Conservation (phyloP, 2,113 vertebrate species). For the Tursiops truncatus region DNA sequence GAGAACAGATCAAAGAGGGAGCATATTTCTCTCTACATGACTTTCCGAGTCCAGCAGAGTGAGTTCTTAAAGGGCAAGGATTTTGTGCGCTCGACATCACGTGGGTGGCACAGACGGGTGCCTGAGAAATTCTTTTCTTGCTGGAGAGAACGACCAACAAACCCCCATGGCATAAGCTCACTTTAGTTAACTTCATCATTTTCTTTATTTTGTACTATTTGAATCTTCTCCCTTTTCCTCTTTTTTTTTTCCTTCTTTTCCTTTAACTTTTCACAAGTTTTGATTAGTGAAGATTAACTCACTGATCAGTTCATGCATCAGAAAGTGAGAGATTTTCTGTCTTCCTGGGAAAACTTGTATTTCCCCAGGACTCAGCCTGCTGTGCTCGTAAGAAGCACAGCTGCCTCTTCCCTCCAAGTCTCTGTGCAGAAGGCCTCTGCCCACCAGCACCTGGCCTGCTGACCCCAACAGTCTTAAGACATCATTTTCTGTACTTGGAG, state of each 20-base stretch:
- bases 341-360: conserved; percentile 51
- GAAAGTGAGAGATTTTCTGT: not conserved
- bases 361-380: not conserved
- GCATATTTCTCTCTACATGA: not conserved
- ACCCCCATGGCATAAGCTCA: not conserved
- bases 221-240: not conserved
- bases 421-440: conserved; percentile 43
- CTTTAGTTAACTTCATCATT: not conserved
- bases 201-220: not conserved
- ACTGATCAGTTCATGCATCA: conserved; percentile 37
- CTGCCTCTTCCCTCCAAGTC: not conserved
- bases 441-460: conserved; percentile 10
- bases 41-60: not conserved
- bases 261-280: not conserved
- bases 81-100: no score
- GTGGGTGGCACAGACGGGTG: not conserved
- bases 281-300: not conserved
- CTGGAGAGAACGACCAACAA: not conserved
- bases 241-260: not conserved
- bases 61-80: not conserved
- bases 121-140: not conserved
- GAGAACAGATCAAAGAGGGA: not conserved
- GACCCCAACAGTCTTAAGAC: not conserved
- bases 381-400: conserved; percentile 7
- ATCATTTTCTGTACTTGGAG: not conserved